Evolutionary conservation across 2,113 vertebrate genomes (phyloP).

Genomic region (Lontra canadensis): DNA sequence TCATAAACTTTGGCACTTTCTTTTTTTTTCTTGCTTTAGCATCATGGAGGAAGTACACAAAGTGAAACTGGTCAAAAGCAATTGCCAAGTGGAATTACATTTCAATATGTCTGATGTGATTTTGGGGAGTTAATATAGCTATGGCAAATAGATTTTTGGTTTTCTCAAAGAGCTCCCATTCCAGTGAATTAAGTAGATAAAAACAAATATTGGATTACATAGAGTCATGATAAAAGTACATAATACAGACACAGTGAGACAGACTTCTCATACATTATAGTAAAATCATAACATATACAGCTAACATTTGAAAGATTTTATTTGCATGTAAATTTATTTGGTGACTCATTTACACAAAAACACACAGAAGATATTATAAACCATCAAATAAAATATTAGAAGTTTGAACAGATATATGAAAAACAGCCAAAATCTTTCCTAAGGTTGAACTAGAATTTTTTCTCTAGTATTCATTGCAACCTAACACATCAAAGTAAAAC

Average conservation of each 20-base stretch:
- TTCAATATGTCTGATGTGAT: not conserved
- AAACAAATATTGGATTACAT: not conserved
- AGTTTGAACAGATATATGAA: not conserved
- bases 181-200: not conserved
- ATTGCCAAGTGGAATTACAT: not conserved
- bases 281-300: not conserved
- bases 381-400: not conserved
- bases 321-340: not conserved
- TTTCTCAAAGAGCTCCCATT: not conserved
- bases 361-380: not conserved
- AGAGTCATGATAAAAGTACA: not conserved
- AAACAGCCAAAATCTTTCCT: not conserved
- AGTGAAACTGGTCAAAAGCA: not conserved
- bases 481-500: not conserved
- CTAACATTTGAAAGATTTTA: not conserved
- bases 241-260: not conserved
- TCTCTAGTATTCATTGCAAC: not conserved
- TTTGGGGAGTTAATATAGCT: not conserved
- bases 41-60: not conserved
- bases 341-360: not conserved
- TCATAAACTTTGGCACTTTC: not conserved
- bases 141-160: not conserved
- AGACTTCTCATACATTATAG: not conserved
- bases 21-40: not conserved
- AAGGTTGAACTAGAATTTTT: not conserved